These are phyloP conservation scores for Hirundichthys speculiger DNA, from an alignment of 2,113 vertebrate genomes.

Conservation along the genomic window DNA sequence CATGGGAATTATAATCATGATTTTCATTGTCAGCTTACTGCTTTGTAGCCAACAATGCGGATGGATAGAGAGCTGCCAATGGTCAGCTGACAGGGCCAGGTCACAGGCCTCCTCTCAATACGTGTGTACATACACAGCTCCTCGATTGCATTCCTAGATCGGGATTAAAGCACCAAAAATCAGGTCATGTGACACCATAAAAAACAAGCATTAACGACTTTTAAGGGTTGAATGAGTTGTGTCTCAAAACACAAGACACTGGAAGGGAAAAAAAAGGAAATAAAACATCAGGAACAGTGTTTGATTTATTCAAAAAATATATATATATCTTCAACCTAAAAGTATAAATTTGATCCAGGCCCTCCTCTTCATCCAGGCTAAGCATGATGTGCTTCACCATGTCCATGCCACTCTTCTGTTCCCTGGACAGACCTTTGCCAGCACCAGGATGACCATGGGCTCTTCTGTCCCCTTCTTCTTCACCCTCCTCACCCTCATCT, in stretches of 20 bases:
- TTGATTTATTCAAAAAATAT: not conserved
- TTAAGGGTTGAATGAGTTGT: not conserved
- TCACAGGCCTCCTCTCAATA: conserved; percentile 80
- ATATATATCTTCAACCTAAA: conserved; percentile 89
- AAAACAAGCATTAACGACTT: not conserved
- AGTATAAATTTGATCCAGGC: conserved; percentile 89
- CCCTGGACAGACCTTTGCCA: conserved; percentile 83
- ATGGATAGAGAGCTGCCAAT: conserved; percentile 90
- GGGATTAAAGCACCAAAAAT: conserved; percentile 5
- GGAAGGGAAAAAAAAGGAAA: not conserved
- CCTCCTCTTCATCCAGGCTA: conserved; percentile 86
- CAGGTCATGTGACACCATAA: not conserved
- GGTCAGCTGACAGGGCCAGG: conserved; percentile 92
- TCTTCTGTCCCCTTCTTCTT: conserved; percentile 37
- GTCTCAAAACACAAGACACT: not conserved
- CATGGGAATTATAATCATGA: not conserved
- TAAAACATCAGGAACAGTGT: not conserved
- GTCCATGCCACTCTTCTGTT: conserved; percentile 84
- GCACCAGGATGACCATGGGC: conserved; percentile 20
- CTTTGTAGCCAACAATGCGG: conserved; percentile 92
- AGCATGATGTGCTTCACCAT: conserved; percentile 88
- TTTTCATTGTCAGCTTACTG: conserved; percentile 81
- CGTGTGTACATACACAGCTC: conserved; percentile 91
- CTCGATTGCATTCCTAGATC: conserved; percentile 86
- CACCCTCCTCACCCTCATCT: conserved; percentile 39